Evolutionary conservation across 2,113 vertebrate genomes (phyloP), one percentile per base, ranked within the genome.

Genomic region (Geococcyx californianus): DNA sequence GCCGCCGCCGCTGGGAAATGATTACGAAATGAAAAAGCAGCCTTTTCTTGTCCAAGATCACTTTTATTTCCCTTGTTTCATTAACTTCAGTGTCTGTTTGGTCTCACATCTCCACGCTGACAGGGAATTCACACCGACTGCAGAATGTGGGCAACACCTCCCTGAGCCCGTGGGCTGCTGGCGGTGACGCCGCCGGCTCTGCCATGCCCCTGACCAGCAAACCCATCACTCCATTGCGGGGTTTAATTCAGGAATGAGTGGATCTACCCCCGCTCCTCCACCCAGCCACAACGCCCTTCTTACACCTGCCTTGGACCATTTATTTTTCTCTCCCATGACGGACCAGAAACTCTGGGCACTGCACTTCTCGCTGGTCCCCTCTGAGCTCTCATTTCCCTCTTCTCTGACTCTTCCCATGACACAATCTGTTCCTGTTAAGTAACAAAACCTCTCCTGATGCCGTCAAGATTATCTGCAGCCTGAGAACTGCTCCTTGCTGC

Each of bases 51-150:
- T 98, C 97, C 97, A 98, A 98, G 97, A 98, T 94, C 97, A 83
- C 91, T 97, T 98, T 98, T 98, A 96, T 97, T 98, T 96, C 96
- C 95, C 94, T 97, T 87, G 95, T 95, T 97, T 93, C 91, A 79
- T 97, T 95, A 96, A 96, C 95, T 95, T 97, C 97, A 87, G 88
- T 83, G 76, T 97, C 97, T 97, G 85, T 97, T 94, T 90, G 91
- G 95, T 95, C 94, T 98, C 95, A 73, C 85, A 70, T 14, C 86
- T 78, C 90, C 92, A 95, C 77, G 60, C 96, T 87, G 95, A 96
- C 94, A 59, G 92, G 89, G 92, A 96, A 91, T 90, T 96, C 81
- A 68, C 95, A 64, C 94, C 68, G 8, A 31, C 64, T 67, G 94
- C 97, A 93, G 95, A 74, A 86, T 73, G 7, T 24, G 77, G 93